A percentile compares a stretch with the other conserved stretches of the same genome.
Evolutionary conservation across 2,113 vertebrate species (phyloP).

Genomic region (Poeciliopsis occidentalis): DNA sequence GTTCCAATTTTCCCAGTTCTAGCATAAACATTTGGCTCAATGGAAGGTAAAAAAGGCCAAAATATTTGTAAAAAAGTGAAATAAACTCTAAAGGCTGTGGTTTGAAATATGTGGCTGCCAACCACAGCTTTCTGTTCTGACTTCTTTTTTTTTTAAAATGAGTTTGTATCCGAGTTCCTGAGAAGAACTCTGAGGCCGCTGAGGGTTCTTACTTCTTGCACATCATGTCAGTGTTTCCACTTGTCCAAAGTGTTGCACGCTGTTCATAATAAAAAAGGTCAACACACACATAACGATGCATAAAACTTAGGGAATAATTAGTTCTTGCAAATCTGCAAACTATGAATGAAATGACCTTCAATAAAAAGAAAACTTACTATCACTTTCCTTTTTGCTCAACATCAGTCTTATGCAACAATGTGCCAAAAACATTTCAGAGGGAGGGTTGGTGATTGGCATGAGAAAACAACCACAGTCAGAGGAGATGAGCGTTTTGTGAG

Average conservation of each 20-base stretch:
- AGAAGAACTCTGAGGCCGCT: not conserved
- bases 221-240: not conserved
- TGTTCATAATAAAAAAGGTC: not conserved
- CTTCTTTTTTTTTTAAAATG: not conserved
- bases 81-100: not conserved
- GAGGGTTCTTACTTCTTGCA: not conserved
- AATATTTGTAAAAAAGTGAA: not conserved
- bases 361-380: not conserved
- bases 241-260: not conserved
- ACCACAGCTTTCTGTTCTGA: constrained; percentile 4
- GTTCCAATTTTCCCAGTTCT: not conserved
- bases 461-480: not conserved
- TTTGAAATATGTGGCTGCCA: not conserved
- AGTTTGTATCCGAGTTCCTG: not conserved
- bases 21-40: not conserved
- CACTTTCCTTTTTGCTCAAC: not conserved
- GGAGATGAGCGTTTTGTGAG: not conserved
- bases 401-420: not conserved
- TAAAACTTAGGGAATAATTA: not conserved
- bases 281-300: not conserved
- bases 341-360: not conserved
- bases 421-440: not conserved
- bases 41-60: not conserved
- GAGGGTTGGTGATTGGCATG: not conserved
- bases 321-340: not conserved